These are phyloP conservation scores for Dipodomys spectabilis DNA, from an alignment of 2,113 vertebrate genomes.

Conservation along the genomic window DNA sequence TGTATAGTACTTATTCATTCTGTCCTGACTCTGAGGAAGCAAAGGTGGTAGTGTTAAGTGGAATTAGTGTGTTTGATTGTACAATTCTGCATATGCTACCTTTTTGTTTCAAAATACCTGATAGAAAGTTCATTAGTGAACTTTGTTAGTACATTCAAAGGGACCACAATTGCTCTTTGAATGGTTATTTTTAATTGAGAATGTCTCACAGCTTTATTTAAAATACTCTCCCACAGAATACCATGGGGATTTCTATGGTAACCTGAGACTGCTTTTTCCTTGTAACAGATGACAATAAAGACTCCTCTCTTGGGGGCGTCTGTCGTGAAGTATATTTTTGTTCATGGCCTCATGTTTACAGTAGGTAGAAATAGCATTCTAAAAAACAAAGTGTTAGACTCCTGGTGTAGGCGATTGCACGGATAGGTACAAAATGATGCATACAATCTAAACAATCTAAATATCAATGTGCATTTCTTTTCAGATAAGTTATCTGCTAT, in stretches of 20 bases:
- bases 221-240: conserved; percentile 62
- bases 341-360: background rate
- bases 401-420: conserved; percentile 36
- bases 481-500: background rate
- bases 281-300: conserved; percentile 65
- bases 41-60: conserved; percentile 5
- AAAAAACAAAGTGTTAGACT: conserved; percentile 65
- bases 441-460: background rate
- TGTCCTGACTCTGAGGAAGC: background rate
- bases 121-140: conserved; percentile 65
- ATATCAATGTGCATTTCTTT: background rate
- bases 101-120: conserved; percentile 67
- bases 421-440: conserved; percentile 15
- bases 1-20: background rate
- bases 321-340: conserved; percentile 62
- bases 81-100: conserved; percentile 52
- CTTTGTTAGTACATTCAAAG: conserved; percentile 70
- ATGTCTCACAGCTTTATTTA: conserved; percentile 71
- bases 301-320: conserved; percentile 34
- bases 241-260: conserved; percentile 64
- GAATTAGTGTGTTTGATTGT: conserved; percentile 30
- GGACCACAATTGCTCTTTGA: conserved; percentile 55
- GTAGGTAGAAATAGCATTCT: conserved; percentile 52
- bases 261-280: conserved; percentile 8
- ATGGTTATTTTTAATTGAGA: conserved; percentile 80